A percentile compares a stretch with the other conserved stretches of the same genome.
These are phyloP conservation scores for Oceanodroma leucorhoa DNA, from an alignment of 2,797 vertebrate genomes.

Conservation along the genomic window DNA sequence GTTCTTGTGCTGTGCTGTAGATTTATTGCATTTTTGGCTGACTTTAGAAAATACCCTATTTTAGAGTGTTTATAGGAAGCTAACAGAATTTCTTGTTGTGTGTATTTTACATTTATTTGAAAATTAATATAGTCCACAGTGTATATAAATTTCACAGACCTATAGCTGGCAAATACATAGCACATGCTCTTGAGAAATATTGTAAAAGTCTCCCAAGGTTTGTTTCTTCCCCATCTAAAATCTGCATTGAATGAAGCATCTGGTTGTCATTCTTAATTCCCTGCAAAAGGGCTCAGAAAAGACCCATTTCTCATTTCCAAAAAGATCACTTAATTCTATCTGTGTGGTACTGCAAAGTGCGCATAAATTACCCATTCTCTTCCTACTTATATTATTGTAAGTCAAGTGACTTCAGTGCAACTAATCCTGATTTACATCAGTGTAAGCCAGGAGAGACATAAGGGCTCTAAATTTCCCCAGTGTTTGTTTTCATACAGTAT, in stretches of 20 bases:
- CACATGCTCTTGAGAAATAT: background rate
- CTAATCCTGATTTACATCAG: slow-evolving; percentile 55
- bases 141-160: slow-evolving; percentile 14
- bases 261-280: slow-evolving; percentile 15
- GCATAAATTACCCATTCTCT: slow-evolving; percentile 43
- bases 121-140: slow-evolving; percentile 1
- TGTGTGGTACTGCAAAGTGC: slow-evolving; percentile 21
- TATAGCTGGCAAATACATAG: background rate
- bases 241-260: background rate
- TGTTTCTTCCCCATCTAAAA: background rate
- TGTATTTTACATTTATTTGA: slow-evolving; percentile 29
- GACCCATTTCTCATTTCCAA: slow-evolving; percentile 19
- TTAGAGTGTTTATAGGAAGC: slow-evolving; percentile 2
- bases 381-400: slow-evolving; percentile 25
- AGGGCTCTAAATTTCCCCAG: slow-evolving; percentile 38
- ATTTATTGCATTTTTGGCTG: background rate
- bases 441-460: slow-evolving; percentile 10
- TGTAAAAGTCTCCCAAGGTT: background rate
- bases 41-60: background rate
- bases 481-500: slow-evolving; percentile 2
- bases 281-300: slow-evolving; percentile 20
- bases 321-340: slow-evolving; percentile 51
- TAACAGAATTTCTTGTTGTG: background rate
- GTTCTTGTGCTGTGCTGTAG: background rate
- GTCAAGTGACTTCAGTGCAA: slow-evolving; percentile 37